A percentile compares a stretch with the other conserved stretches of the same genome.
phyloP scores from a whole-genome alignment of 2,888 invertebrate species.

The Brachyptera risi region DNA sequence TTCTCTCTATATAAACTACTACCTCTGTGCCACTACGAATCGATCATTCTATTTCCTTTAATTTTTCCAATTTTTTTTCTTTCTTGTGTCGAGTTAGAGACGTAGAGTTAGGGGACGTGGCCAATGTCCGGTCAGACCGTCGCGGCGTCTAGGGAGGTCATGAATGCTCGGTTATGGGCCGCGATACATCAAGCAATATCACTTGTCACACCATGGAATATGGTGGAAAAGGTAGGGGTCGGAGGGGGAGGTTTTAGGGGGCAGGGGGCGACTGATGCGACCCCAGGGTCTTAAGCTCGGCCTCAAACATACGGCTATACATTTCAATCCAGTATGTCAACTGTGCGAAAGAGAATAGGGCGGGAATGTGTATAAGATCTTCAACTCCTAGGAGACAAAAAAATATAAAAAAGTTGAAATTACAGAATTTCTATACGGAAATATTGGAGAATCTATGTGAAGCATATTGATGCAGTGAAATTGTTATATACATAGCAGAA shows the following conservation, averaged over 20 bases:
- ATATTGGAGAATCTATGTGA: neutral
- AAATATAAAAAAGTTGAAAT: slow-evolving; percentile 5
- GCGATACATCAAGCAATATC: slow-evolving; percentile 30
- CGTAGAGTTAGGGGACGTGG: neutral
- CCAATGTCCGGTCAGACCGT: neutral
- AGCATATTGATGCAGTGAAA: no score
- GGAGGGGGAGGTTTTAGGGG: neutral
- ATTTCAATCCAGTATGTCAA: slow-evolving; percentile 32
- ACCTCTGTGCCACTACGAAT: no score
- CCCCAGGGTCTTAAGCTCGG: slow-evolving; percentile 26
- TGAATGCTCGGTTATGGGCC: slow-evolving; percentile 10
- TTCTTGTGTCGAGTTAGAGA: neutral
- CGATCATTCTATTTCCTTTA: no score
- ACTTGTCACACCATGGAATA: slow-evolving; percentile 25
- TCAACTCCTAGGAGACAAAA: slow-evolving; percentile 10
- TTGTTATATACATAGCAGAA: neutral
- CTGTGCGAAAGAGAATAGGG: slow-evolving; percentile 13
- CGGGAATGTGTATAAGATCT: slow-evolving; percentile 2
- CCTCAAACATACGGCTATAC: slow-evolving; percentile 26
- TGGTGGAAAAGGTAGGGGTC: neutral
- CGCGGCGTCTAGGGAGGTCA: slow-evolving; percentile 6
- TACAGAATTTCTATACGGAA: slow-evolving; percentile 13
- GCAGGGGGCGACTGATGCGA: slow-evolving; percentile 28
- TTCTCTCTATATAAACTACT: neutral
- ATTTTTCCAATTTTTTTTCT: neutral